Conservation (phyloP, 2,113 vertebrate genomes). For the Thalassoma bifasciatum region DNA sequence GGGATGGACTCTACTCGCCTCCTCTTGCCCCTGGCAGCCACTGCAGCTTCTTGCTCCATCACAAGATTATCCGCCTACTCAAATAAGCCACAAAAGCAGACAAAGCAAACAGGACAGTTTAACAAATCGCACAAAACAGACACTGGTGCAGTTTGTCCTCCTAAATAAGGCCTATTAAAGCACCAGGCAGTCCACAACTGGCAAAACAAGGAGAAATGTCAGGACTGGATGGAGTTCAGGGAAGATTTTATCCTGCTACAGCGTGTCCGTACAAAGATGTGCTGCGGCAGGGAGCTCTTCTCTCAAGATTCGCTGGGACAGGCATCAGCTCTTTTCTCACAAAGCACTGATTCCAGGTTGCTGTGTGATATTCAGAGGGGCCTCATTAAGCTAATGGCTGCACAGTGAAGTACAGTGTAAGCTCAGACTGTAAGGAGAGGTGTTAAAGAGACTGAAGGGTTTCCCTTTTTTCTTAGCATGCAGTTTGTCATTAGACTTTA, state of each 20-base stretch:
- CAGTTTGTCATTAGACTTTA: not conserved
- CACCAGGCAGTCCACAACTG: slow-evolving; percentile 9
- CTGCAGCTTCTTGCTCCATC: slow-evolving; percentile 51
- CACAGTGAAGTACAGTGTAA: not conserved
- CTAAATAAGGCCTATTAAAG: slow-evolving; percentile 30
- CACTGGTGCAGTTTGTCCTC: slow-evolving; percentile 14
- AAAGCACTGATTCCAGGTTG: slow-evolving; percentile 13
- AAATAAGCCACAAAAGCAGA: slow-evolving; percentile 52
- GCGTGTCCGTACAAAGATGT: not conserved
- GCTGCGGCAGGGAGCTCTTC: slow-evolving; percentile 10
- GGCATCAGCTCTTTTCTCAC: not conserved
- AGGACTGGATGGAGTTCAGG: not conserved
- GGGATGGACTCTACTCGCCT: slow-evolving; percentile 27
- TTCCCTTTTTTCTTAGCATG: not conserved
- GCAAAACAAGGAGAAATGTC: slow-evolving; percentile 32
- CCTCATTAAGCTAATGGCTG: not conserved
- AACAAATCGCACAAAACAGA: slow-evolving; percentile 38
- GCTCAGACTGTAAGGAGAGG: not conserved
- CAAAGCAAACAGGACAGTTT: slow-evolving; percentile 53
- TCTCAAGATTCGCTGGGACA: slow-evolving; percentile 18
- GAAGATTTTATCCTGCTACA: slow-evolving; percentile 21
- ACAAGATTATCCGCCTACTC: slow-evolving; percentile 62
- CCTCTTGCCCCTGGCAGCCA: slow-evolving; percentile 57
- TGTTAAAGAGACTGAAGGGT: not conserved
- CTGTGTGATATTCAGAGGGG: slow-evolving; percentile 23